phyloP scores from a whole-genome alignment of 1,140 invertebrate genomes.

The Patella vulgata region DNA sequence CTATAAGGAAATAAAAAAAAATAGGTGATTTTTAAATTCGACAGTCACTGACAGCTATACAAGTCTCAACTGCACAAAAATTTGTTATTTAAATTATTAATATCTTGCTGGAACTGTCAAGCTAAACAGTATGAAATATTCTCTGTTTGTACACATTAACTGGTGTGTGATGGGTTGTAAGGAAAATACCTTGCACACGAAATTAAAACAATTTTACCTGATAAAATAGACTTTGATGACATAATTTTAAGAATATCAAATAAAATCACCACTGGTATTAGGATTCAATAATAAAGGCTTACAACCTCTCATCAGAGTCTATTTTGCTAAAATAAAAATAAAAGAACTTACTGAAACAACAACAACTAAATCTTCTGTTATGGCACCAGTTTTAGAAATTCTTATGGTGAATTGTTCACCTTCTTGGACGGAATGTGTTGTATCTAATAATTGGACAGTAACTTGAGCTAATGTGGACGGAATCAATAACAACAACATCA shows the following conservation, averaged over 20 bases:
- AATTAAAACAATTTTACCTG: no score
- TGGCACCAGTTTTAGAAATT: conserved; percentile 34
- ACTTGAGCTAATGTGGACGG: conserved; percentile 27
- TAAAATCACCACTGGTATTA: no score
- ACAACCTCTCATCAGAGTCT: no score
- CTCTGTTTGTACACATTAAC: no score
- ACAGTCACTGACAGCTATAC: not conserved
- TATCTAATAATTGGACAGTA: conserved; percentile 41
- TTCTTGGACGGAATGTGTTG: conserved; percentile 35
- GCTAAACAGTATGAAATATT: no score
- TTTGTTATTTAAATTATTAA: not conserved
- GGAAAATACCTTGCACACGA: no score
- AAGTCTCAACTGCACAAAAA: not conserved
- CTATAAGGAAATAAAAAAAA: conserved; percentile 21
- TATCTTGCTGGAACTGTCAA: no score
- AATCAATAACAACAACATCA: conserved; percentile 2
- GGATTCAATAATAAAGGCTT: no score
- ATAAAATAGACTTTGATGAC: no score
- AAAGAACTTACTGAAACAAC: conserved; percentile 45
- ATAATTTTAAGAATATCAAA: no score
- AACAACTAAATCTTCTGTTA: conserved; percentile 40
- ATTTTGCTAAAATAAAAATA: no score
- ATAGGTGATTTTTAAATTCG: not conserved
- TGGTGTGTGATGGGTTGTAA: no score
- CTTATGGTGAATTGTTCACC: conserved; percentile 48